phyloP scores from a whole-genome alignment of 2,797 vertebrate species.

The Sebastes taczanowskii region DNA sequence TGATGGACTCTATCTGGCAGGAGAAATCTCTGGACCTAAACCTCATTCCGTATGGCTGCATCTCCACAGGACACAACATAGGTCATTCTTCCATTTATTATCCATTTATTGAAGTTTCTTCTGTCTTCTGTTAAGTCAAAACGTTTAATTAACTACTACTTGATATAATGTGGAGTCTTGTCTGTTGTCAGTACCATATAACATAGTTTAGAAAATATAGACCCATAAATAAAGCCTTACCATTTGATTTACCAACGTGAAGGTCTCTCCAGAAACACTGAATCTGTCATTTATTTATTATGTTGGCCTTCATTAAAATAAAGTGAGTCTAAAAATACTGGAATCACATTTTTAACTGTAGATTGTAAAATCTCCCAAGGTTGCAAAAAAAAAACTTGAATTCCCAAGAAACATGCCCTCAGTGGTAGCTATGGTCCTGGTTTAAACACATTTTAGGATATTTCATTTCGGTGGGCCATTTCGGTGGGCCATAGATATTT shows the following conservation, averaged over 20 bases:
- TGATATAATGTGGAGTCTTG: not conserved
- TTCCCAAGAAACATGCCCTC: too few relatives aligned
- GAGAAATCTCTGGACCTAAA: slow-evolving; percentile 83
- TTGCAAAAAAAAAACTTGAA: too few relatives aligned
- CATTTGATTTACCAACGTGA: not conserved
- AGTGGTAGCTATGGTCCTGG: too few relatives aligned
- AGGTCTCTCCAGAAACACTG: not conserved
- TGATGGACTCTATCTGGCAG: slow-evolving; percentile 88
- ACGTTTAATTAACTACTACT: not conserved
- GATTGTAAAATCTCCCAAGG: too few relatives aligned
- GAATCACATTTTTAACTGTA: too few relatives aligned
- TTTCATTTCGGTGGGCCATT: too few relatives aligned
- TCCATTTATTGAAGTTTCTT: not conserved
- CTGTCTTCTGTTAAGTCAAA: not conserved
- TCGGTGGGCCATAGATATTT: too few relatives aligned
- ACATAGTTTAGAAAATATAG: not conserved
- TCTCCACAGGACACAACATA: slow-evolving; percentile 84
- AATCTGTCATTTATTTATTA: too few relatives aligned
- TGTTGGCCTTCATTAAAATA: too few relatives aligned
- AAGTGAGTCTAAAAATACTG: too few relatives aligned
- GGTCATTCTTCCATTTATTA: slow-evolving; percentile 38
- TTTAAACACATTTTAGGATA: too few relatives aligned
- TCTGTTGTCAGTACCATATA: not conserved
- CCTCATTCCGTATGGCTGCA: slow-evolving; percentile 86
- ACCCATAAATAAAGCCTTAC: not conserved